phyloP scores from a whole-genome alignment of 2,797 vertebrate genomes.

The Tauraco hartlaubi region DNA sequence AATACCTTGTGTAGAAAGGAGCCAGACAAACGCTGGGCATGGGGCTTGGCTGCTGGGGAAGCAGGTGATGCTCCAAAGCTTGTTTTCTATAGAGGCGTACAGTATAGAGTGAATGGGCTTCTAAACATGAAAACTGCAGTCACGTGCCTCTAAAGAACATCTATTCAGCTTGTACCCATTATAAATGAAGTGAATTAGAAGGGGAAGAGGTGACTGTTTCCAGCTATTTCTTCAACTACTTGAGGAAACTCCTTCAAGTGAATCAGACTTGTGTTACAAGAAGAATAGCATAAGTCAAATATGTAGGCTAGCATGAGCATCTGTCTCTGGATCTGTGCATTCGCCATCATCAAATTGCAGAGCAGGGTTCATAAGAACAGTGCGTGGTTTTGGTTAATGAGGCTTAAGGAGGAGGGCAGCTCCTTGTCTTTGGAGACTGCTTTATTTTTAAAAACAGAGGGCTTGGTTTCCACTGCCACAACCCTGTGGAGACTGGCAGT shows the following conservation, averaged over 20 bases:
- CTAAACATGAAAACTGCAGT: background rate
- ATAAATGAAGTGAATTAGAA: background rate
- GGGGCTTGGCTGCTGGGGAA: background rate
- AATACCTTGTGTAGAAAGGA: background rate
- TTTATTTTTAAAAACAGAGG: conserved; percentile 69
- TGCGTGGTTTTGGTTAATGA: background rate
- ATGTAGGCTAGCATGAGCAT: background rate
- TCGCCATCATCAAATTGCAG: background rate
- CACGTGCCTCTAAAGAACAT: background rate
- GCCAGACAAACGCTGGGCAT: background rate
- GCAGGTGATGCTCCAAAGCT: background rate
- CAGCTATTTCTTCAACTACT: too few species aligned
- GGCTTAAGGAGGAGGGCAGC: background rate
- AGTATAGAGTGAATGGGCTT: background rate
- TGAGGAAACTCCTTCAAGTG: background rate
- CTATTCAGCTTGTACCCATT: background rate
- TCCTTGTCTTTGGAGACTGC: conserved; percentile 61
- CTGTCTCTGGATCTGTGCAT: background rate
- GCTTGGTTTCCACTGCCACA: conserved; percentile 55
- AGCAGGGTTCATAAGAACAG: background rate
- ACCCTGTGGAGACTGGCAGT: background rate
- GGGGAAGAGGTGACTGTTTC: background rate
- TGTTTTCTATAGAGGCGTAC: background rate
- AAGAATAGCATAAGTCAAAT: background rate
- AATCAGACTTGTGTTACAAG: background rate